Percentiles rank a stretch among this genome's conserved stretches.
phyloP scores from a whole-genome alignment of 2,797 vertebrate genomes.

The Chrosomus eos region DNA sequence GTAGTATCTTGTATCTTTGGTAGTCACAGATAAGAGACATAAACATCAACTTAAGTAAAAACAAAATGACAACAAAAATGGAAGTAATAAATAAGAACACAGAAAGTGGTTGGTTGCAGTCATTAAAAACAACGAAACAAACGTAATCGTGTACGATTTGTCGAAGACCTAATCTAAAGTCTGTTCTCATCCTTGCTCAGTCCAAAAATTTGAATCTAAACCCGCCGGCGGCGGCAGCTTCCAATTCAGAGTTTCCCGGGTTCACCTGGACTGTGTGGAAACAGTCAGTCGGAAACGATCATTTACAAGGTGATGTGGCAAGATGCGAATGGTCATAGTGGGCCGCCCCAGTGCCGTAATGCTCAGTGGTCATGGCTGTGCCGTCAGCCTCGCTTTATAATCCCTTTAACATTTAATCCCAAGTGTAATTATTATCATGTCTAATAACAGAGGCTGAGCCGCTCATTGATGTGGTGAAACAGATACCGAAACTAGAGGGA shows the following conservation, averaged over 20 bases:
- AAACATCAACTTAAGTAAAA: conserved; percentile 74
- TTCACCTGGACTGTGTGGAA: conserved; percentile 57
- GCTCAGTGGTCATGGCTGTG: conserved; percentile 68
- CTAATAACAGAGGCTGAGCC: conserved; percentile 57
- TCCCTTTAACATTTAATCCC: conserved; percentile 63
- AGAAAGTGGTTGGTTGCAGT: conserved; percentile 83
- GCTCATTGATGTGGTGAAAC: conserved; percentile 61
- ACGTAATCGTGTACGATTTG: conserved; percentile 41
- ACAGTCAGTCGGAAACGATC: conserved; percentile 69
- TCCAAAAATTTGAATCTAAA: conserved; percentile 4
- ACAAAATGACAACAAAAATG: conserved; percentile 78
- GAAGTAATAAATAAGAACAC: conserved; percentile 79
- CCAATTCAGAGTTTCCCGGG: conserved; percentile 11
- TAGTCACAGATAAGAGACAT: conserved; percentile 90
- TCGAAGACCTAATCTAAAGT: conserved; percentile 61
- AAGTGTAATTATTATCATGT: conserved; percentile 66
- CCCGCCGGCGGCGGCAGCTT: conserved; percentile 25
- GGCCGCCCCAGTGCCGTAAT: conserved; percentile 71
- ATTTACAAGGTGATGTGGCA: conserved; percentile 60
- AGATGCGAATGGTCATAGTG: conserved; percentile 59
- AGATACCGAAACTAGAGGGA: conserved; percentile 66
- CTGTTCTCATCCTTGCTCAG: conserved; percentile 45
- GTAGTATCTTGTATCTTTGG: conserved; percentile 92
- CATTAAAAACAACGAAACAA: conserved; percentile 65
- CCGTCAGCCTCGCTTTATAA: conserved; percentile 63